Evolutionary conservation across 2,113 vertebrate species (phyloP).

Genomic region (Chloebia gouldiae): DNA sequence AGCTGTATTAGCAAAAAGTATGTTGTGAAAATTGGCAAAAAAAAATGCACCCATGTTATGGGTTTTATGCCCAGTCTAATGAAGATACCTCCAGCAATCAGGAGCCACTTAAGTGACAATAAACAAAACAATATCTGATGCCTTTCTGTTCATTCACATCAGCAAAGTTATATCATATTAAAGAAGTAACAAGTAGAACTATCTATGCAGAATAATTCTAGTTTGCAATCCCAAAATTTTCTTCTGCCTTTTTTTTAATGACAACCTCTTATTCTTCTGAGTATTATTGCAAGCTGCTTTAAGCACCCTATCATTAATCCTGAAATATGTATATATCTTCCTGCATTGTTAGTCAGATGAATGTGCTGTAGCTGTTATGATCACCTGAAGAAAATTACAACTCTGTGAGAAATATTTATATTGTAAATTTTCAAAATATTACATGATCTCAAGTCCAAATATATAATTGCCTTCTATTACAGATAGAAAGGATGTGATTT

Average conservation of each 20-base stretch:
- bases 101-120: background rate
- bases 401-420: slow-evolving; percentile 40
- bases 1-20: background rate
- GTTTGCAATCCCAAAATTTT: slow-evolving; percentile 38
- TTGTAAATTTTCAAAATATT: slow-evolving; percentile 18
- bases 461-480: background rate
- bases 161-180: background rate
- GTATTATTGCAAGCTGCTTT: slow-evolving; percentile 29
- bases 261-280: slow-evolving; percentile 61
- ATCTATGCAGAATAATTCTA: slow-evolving; percentile 42
- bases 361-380: slow-evolving; percentile 23
- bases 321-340: slow-evolving; percentile 58
- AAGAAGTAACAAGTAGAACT: background rate
- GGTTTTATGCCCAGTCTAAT: background rate
- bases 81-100: background rate
- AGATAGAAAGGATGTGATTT: background rate
- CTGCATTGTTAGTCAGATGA: slow-evolving; percentile 54
- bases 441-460: background rate
- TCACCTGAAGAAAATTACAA: slow-evolving; percentile 55
- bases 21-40: background rate
- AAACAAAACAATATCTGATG: background rate
- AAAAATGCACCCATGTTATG: background rate
- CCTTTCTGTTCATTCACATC: background rate
- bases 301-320: slow-evolving; percentile 66
- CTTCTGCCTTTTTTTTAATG: slow-evolving; percentile 27